Conservation (phyloP, 2,797 vertebrate species). For the Momotus momota region DNA sequence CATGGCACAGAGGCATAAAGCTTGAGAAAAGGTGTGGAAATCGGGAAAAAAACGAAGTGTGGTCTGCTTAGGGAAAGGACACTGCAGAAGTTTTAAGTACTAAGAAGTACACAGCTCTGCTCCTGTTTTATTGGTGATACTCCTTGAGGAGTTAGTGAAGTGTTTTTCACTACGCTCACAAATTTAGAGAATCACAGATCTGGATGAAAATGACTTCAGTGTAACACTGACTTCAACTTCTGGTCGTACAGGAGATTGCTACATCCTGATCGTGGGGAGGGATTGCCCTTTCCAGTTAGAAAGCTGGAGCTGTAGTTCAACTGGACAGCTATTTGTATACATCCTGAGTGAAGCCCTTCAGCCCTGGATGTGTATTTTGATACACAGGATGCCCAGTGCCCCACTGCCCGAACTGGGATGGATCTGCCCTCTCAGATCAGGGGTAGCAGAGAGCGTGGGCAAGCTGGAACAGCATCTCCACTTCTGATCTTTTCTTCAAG, state of each 20-base stretch:
- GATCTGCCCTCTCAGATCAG: not conserved
- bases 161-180: not conserved
- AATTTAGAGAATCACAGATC: not conserved
- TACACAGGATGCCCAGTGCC: not conserved
- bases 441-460: not conserved
- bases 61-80: not conserved
- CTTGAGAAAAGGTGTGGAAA: not conserved
- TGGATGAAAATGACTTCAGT: not conserved
- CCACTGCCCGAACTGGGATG: not conserved
- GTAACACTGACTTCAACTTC: not conserved
- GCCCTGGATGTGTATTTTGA: not conserved
- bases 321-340: not conserved
- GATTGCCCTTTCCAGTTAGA: not conserved
- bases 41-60: not conserved
- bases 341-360: not conserved
- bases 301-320: not conserved
- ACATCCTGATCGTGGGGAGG: not conserved
- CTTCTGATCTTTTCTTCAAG: slow-evolving; percentile 11
- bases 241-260: not conserved
- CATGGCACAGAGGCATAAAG: not conserved
- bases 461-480: not conserved
- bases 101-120: not conserved
- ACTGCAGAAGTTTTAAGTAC: not conserved
- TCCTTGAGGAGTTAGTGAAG: not conserved
- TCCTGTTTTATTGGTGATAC: not conserved